Evolutionary conservation across 2,797 vertebrate species (phyloP), one percentile per base, ranked within the genome.

Genomic region (Sebastiscus tertius): DNA sequence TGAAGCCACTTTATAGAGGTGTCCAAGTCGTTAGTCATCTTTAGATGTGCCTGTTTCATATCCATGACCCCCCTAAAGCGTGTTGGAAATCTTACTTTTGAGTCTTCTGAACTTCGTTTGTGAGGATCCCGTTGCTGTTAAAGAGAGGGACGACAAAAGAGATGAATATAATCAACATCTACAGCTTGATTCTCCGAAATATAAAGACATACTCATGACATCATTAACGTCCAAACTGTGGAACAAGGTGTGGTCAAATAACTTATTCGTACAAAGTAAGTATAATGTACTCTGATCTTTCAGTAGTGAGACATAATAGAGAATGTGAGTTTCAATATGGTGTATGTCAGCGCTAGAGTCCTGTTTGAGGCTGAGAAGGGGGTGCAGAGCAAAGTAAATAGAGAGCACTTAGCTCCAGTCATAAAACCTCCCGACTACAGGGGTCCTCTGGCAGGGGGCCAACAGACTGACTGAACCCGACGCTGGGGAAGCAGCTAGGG

Each of bases 91-190:
- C 93, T 95, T 95, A 96, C 96, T 93, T 96, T 96, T 66, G 95
- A 94, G 85, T 96, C 96, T 69, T 96, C 96, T 58, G 95, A 92
- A 79, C 91, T 94, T 91, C 94, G 90, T 89, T 95, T 96, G 85
- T 95, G 90, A 91, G 96, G 96, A 93, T 96, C 95, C 46, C 95
- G 91, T 84, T 96, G 94, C 96, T 96, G 94, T 89, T 6, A 56
- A 90, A 75, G 76, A 85, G 36, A 80, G 77, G 24, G 82, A 85
- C 1, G 65, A 87, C 55, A 65, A 66, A 61, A 46, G 10, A 78
- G 10, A 72, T 2, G 4, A 5, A 58, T 3, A 6, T 4, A 5
- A 69, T 54, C 18, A 79, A 65, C 2, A 62, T 20, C 22, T 42
- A 31, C 26, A 83, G 12, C 4, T 74, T 54, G 39, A 66, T 60